Conservation (phyloP, 1,140 invertebrate species). For the Myzus persicae region DNA sequence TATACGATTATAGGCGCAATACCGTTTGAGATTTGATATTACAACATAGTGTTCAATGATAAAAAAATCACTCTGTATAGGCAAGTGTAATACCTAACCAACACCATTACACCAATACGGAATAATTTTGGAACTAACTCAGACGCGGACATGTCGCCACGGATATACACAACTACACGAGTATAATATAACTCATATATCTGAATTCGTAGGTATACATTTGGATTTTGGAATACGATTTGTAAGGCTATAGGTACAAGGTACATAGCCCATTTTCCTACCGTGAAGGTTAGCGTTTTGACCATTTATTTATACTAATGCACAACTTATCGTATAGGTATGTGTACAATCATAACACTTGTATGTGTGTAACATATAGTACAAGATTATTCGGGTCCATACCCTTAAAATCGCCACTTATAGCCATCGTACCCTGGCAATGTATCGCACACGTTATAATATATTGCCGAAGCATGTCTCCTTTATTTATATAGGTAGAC, state of each 20-base stretch:
- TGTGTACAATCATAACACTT: not conserved
- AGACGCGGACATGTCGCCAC: not conserved
- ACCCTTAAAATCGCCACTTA: conserved; percentile 6
- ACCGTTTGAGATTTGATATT: too few relatives aligned
- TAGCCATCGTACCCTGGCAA: not conserved
- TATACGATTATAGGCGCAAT: too few relatives aligned
- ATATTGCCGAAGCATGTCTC: not conserved
- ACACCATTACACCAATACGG: too few relatives aligned
- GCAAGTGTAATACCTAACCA: too few relatives aligned
- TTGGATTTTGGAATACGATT: not conserved
- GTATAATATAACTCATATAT: not conserved
- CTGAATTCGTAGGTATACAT: not conserved
- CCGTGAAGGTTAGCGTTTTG: not conserved
- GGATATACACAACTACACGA: not conserved
- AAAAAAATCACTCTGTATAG: too few relatives aligned
- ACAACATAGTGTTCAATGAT: too few relatives aligned
- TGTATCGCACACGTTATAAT: not conserved
- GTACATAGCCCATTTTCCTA: not conserved
- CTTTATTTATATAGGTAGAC: not conserved
- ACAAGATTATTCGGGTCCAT: not conserved
- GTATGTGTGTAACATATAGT: not conserved
- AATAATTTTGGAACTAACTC: not conserved
- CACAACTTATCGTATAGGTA: not conserved
- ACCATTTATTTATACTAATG: not conserved
- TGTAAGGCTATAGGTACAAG: not conserved